Conservation (phyloP, 1,140 invertebrate species). For the Drusus annulatus region DNA sequence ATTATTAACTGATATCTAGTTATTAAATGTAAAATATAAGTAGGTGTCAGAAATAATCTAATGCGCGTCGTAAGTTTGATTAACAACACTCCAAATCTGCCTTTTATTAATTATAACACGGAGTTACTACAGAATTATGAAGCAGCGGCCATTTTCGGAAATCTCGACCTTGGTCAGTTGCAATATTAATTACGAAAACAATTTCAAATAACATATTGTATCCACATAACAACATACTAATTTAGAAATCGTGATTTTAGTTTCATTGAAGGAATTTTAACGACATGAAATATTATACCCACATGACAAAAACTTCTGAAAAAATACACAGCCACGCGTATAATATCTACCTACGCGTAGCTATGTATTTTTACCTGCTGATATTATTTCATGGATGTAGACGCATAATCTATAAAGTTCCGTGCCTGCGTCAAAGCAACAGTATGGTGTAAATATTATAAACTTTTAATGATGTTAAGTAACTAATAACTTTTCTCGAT, state of each 20-base stretch:
- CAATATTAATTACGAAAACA: slow-evolving; percentile 35
- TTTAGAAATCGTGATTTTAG: slow-evolving; percentile 3
- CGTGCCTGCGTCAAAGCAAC: too few relatives aligned
- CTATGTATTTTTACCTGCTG: too few relatives aligned
- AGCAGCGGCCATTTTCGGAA: slow-evolving; percentile 1
- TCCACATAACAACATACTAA: slow-evolving; percentile 4
- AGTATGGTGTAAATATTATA: too few relatives aligned
- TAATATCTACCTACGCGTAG: too few relatives aligned
- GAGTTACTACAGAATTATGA: neutral
- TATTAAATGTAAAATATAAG: neutral
- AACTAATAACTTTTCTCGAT: too few relatives aligned
- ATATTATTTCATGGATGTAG: too few relatives aligned
- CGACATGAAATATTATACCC: neutral
- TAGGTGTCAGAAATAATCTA: slow-evolving; percentile 4
- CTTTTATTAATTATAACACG: slow-evolving; percentile 21
- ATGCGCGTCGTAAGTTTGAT: slow-evolving; percentile 15
- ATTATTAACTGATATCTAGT: neutral
- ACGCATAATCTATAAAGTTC: too few relatives aligned
- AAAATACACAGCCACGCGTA: neutral
- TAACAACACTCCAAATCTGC: slow-evolving; percentile 3
- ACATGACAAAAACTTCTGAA: slow-evolving; percentile 9
- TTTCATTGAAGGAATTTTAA: slow-evolving; percentile 9
- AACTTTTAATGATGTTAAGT: too few relatives aligned
- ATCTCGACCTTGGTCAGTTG: slow-evolving; percentile 28
- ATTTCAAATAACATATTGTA: slow-evolving; percentile 16